Conservation (phyloP, 2,888 invertebrate species). For the Leptopterna dolabrata region DNA sequence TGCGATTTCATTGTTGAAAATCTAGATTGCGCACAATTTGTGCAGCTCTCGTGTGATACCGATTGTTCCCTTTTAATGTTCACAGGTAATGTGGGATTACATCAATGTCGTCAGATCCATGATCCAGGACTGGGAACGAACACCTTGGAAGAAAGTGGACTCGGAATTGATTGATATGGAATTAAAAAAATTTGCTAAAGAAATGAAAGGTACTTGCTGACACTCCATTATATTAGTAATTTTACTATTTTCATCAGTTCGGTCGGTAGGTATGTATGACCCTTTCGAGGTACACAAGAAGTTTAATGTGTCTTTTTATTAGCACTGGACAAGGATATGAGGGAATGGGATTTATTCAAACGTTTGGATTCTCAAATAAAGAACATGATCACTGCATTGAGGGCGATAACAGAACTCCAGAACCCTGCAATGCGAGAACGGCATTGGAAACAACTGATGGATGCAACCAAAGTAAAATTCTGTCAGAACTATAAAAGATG, state of each 20-base stretch:
- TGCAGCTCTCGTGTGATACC: background rate
- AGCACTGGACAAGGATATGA: conserved; percentile 75
- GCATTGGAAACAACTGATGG: conserved; percentile 95
- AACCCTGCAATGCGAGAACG: conserved; percentile 93
- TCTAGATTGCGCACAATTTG: background rate
- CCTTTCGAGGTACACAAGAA: too few species aligned
- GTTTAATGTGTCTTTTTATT: background rate
- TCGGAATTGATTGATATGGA: conserved; percentile 95
- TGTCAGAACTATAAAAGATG: too few species aligned
- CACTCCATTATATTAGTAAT: too few species aligned
- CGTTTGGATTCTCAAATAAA: conserved; percentile 84
- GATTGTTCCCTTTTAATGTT: background rate
- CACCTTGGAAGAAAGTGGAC: conserved; percentile 93
- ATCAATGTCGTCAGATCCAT: conserved; percentile 82
- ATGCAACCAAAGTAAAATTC: conserved; percentile 82
- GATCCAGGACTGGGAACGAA: conserved; percentile 92
- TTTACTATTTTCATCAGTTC: background rate
- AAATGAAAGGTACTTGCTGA: conserved; percentile 73
- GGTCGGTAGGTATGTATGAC: too few species aligned
- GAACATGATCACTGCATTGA: conserved; percentile 91
- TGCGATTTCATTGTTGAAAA: background rate
- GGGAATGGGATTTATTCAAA: conserved; percentile 80
- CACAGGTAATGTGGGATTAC: conserved; percentile 87
- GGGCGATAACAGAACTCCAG: conserved; percentile 93
- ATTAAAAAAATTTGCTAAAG: conserved; percentile 91